Evolutionary conservation across 2,888 invertebrate genomes (phyloP).

Genomic region (Trissolcus brochymenae): DNA sequence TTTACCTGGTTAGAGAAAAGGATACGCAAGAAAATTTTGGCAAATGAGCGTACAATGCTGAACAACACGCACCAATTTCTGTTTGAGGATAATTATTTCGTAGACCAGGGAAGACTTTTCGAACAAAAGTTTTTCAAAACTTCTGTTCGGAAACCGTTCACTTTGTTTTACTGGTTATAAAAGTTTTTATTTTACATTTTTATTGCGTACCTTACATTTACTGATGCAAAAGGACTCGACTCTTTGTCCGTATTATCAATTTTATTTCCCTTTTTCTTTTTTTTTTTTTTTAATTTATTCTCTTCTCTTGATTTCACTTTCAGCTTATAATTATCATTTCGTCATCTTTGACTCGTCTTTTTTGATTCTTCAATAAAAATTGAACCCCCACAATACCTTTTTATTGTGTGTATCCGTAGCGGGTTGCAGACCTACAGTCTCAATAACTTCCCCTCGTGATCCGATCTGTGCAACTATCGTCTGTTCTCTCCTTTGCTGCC

Average conservation of each 20-base stretch:
- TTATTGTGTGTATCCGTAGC: slow-evolving; percentile 83
- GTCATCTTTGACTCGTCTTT: no score
- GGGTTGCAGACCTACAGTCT: slow-evolving; percentile 79
- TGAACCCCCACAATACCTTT: slow-evolving; percentile 80
- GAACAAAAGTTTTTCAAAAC: no score
- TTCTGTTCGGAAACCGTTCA: neutral
- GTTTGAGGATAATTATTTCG: no score
- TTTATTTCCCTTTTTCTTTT: no score
- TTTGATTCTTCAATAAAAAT: no score
- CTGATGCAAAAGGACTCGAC: neutral
- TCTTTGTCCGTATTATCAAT: no score
- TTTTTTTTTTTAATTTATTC: no score
- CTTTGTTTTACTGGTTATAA: neutral
- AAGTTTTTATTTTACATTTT: neutral
- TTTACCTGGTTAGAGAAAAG: slow-evolving; percentile 5
- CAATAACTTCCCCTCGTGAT: slow-evolving; percentile 75
- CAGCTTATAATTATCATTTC: no score
- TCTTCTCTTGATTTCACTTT: no score
- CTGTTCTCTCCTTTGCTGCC: slow-evolving; percentile 78
- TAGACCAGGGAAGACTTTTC: no score
- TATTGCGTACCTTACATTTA: neutral
- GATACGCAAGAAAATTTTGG: neutral
- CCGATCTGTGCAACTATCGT: slow-evolving; percentile 77
- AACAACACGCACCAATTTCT: neutral
- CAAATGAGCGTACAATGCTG: neutral